A percentile compares a stretch with the other conserved stretches of the same genome.
Conservation (phyloP, 2,888 invertebrate species). For the Meiosimyza platycephala region DNA sequence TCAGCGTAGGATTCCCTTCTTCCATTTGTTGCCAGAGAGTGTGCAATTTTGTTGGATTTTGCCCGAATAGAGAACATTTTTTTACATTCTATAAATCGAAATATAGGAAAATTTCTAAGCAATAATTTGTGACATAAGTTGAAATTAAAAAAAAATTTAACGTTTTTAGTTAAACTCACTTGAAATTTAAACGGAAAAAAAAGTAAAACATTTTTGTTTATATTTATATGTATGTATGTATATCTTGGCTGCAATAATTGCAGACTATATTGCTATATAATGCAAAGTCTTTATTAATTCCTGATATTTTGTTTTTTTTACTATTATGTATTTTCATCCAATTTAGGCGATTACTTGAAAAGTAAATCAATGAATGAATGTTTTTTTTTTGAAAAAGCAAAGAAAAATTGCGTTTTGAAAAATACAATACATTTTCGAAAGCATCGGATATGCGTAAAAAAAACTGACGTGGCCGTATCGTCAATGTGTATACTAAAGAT, state of each 20-base stretch:
- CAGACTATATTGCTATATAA: constrained; percentile 13
- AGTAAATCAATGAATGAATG: constrained; percentile 13
- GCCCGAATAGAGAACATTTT: too few relatives aligned
- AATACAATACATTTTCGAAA: constrained; percentile 21
- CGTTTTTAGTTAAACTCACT: background rate
- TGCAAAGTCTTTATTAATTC: constrained; percentile 28
- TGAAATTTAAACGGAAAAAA: background rate
- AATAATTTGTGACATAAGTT: background rate
- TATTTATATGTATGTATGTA: too few relatives aligned
- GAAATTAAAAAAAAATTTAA: background rate
- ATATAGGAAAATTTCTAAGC: background rate
- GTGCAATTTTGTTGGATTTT: too few relatives aligned
- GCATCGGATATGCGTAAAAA: constrained; percentile 4
- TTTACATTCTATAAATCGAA: too few relatives aligned
- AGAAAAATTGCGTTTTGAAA: constrained; percentile 10
- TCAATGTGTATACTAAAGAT: constrained; percentile 1
- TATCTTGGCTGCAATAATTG: background rate
- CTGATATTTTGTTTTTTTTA: constrained; percentile 40
- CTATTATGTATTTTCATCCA: constrained; percentile 43
- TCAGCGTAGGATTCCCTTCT: too few relatives aligned
- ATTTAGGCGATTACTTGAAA: constrained; percentile 43
- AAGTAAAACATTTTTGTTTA: background rate
- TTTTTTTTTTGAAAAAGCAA: background rate
- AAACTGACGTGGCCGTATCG: constrained; percentile 19
- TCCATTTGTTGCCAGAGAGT: too few relatives aligned